Base-by-base conservation (phyloP, 2,888 invertebrate genomes). In the Adineta ricciae region DNA sequence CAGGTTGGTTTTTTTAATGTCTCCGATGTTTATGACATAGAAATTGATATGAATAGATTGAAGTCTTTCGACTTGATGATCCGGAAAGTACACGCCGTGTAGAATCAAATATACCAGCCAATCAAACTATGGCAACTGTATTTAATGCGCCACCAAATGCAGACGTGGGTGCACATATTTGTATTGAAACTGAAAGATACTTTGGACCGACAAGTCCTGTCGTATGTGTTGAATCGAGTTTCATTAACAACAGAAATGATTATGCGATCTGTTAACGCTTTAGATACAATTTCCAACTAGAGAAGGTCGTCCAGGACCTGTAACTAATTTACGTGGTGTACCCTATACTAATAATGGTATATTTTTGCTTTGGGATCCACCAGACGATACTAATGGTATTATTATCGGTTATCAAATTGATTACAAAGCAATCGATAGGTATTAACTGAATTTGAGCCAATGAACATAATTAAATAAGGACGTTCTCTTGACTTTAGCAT, bases 351-450 rank as follows among this genome's bases (percentile, higher is more conserved):
- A 46, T 36, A 84, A 83, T 27, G 86, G 86, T 38, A 72, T 86
- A 5, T 64, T 73, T 83, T 46, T 86, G 11, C 36, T 56, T 41
- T 86, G 86, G 86, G 84, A 84, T 84, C 27, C 84, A 32, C 84
- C 86, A 27, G 82, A 86, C 36, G 86, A 86, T 49, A 73, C 85
- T 56, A 85, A 85, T 56, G 85, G 85, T 21, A 36, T 84, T 24
- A 85, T 85, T 46, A 84, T 56, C 41, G 85, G 85, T 52, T 85
- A 85, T 38, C 83, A 85, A 73, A 85, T 85, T 85, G 50, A 82
- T 19, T 85, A 73, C 41, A 83, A 85, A 36, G n/a, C 83, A 50
- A 84, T 85, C 64, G 83, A 83, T 84, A 84, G 83, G 85, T 85
- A 84, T 24, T 27, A 19, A 83, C 32, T 41, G 4, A 5, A 64